A percentile compares a stretch with the other conserved stretches of the same genome.
phyloP scores from a whole-genome alignment of 2,888 invertebrate genomes.

The Coenonympha arcania region DNA sequence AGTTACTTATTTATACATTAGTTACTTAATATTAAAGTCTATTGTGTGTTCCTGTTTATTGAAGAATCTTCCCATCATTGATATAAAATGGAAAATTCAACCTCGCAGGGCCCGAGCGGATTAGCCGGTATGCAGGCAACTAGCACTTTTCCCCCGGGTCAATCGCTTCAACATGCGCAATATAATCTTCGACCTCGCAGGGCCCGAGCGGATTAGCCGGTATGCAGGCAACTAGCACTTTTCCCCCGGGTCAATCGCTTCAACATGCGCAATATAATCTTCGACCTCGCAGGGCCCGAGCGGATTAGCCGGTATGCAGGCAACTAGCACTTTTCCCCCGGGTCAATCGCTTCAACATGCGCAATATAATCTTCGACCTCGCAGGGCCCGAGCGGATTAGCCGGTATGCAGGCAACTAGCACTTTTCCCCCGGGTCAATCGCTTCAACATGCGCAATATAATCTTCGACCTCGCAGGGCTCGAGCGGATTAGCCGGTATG shows the following conservation, averaged over 20 bases:
- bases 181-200: constrained; percentile 29
- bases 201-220: constrained; percentile 46
- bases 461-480: too few species aligned
- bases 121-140: too few species aligned
- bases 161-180: too few species aligned
- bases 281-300: constrained; percentile 30
- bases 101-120: too few species aligned
- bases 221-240: constrained; percentile 79
- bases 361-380: constrained; percentile 27
- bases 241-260: constrained; percentile 95
- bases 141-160: too few species aligned
- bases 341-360: constrained; percentile 94
- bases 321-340: constrained; percentile 87
- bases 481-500: too few species aligned
- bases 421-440: constrained; percentile 90
- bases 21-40: too few species aligned
- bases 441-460: constrained; percentile 96
- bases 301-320: constrained; percentile 62
- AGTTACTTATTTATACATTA: too few species aligned
- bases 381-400: constrained; percentile 38
- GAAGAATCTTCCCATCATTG: too few species aligned
- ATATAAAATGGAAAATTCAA: too few species aligned
- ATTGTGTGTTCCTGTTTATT: too few species aligned
- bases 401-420: constrained; percentile 78
- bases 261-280: too few species aligned